Evolutionary conservation across 1,140 invertebrate species (phyloP), one percentile per base, ranked within the genome.

Genomic region (Aphelinus atriplicis): DNA sequence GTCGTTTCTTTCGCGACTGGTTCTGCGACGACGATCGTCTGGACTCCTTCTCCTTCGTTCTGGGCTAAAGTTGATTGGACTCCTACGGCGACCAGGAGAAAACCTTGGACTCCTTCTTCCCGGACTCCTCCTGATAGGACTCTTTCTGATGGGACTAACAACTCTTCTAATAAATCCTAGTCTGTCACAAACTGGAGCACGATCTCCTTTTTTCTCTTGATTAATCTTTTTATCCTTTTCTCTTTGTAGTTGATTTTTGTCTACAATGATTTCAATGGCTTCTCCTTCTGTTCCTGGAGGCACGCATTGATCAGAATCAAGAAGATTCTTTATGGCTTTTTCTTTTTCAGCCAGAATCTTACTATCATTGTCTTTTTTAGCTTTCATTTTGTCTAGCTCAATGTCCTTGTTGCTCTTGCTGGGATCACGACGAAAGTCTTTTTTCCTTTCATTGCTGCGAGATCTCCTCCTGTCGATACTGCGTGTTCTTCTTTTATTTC

Each of bases 341-440:
- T 88, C 86, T 45, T 88, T 88, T 71, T 88, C 87, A 0, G 86
- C 87, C 1, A 88, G 78, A 0, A 87, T 84, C 65, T 88, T 88
- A 64, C 75, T 88, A 7, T 88, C 86, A 2, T 78, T 84, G 45
- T 87, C 82, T 7, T 83, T 84, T 69, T 87, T 87, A 2, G 83
- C 80, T 1, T 85, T 80, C 7, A 85, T 78, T 50, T 88, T 88
- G 55, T 88, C 86, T 1, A 81, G 81, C 47, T 88, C 87, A 2
- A 88, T 88, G 58, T 88, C 87, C 71, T 88, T 88, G 7, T 76
- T 84, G 66, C 86, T 88, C 63, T 88, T 88, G 7, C 62, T 80
- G 3, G 87, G 87, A 80, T 88, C 87, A 0, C 87, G 84, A 6
- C 86, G 82, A 48, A 60, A 58, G 55, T 2, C 65, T 26, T 51